Conservation (phyloP, 2,113 vertebrate species). For the Chitala chitala region DNA sequence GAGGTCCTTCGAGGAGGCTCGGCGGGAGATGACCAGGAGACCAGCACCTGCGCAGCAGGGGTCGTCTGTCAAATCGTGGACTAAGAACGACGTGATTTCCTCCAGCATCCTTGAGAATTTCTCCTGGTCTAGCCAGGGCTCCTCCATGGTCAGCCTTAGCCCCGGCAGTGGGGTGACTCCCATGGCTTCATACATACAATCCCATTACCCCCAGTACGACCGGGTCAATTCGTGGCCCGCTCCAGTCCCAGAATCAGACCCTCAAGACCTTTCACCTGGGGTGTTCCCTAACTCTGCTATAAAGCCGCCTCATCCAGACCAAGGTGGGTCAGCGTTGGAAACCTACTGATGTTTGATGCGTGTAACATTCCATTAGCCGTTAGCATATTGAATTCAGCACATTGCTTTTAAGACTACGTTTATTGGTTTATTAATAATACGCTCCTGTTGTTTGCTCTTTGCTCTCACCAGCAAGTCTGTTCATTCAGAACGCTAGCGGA, state of each 20-base stretch:
- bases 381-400: too few relatives aligned
- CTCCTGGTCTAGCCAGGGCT: neutral
- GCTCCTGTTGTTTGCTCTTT: neutral
- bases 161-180: constrained; percentile 18
- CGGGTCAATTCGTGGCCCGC: constrained; percentile 47
- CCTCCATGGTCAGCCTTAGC: neutral
- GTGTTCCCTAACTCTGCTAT: constrained; percentile 24
- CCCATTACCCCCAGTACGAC: constrained; percentile 29
- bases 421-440: too few relatives aligned
- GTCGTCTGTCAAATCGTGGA: constrained; percentile 52
- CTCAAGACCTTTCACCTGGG: constrained; percentile 29
- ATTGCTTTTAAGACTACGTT: too few relatives aligned
- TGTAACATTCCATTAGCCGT: too few relatives aligned
- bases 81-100: constrained; percentile 39
- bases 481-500: constrained; percentile 55
- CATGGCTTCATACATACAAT: constrained; percentile 39
- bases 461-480: constrained; percentile 38
- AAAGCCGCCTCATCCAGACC: constrained; percentile 31
- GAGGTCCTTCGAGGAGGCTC: constrained; percentile 42
- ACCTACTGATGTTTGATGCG: too few relatives aligned
- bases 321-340: constrained; percentile 48
- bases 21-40: constrained; percentile 20
- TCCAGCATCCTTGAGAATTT: constrained; percentile 35
- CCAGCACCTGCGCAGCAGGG: constrained; percentile 41
- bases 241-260: constrained; percentile 44